These are phyloP conservation scores for Crocodylus rhombifer DNA, from an alignment of 2,797 vertebrate species.

Conservation along the genomic window DNA sequence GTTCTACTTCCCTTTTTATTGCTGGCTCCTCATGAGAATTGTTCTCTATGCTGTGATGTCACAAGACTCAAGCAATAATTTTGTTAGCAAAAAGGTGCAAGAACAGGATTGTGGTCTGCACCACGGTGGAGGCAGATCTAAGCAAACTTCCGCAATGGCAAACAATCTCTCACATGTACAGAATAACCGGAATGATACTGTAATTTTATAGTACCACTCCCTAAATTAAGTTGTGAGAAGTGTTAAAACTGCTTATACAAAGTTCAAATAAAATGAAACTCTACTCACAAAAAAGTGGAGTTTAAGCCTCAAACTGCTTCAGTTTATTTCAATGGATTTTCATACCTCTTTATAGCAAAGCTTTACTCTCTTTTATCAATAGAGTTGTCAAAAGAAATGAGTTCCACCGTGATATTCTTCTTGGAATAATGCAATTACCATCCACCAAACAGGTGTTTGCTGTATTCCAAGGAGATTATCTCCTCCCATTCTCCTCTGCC, in stretches of 20 bases:
- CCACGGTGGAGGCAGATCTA: background rate
- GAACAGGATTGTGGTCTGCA: background rate
- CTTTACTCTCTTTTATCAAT: background rate
- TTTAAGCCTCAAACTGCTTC: background rate
- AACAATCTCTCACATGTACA: background rate
- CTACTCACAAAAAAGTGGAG: background rate
- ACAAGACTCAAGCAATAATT: background rate
- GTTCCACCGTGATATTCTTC: conserved; percentile 62
- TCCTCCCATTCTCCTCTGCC: conserved; percentile 54
- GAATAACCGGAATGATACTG: background rate
- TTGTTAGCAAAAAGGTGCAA: background rate
- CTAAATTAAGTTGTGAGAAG: background rate
- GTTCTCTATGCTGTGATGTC: background rate
- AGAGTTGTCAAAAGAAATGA: conserved; percentile 57
- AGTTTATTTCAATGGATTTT: background rate
- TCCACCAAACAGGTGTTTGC: conserved; percentile 71
- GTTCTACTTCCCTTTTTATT: too few relatives aligned
- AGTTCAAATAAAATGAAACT: background rate
- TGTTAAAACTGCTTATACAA: background rate
- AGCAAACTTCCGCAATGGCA: background rate
- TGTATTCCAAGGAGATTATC: conserved; percentile 70
- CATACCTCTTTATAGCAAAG: conserved; percentile 10
- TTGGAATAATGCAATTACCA: conserved; percentile 71
- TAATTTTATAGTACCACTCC: background rate
- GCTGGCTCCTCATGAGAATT: too few relatives aligned